Base-by-base conservation (phyloP, 2,888 invertebrate genomes). In the Epirrhoe tristata region DNA sequence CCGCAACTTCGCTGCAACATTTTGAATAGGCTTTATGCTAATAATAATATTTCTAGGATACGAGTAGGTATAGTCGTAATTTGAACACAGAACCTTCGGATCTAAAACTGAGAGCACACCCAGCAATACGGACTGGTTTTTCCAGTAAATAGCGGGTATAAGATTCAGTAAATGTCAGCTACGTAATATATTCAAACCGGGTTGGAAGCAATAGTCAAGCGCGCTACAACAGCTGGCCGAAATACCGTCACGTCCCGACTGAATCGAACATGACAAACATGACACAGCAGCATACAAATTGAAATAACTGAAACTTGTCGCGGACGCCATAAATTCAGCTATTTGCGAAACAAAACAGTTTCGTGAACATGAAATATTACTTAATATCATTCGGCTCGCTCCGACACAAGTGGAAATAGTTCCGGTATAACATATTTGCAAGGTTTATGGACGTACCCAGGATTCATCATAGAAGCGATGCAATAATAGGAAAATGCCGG, bases 281-380 rank as follows among this genome's bases (percentile, higher is more conserved):
- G 63, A 59, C 32, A 58, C 59, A 64, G 24, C 61, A 54, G 68
- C 64, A 66, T 69, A 74, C 74, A 72, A 77, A 79, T 79, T 79
- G 76, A 79, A 76, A 78, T 78, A 79, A 76, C 73, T 71, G 71
- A 72, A 73, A 77, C 72, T 77, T 76, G 77, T 79, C 75, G 71
- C 57, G 76, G 70, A 69, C 69, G 74, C 75, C 74, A 76, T 80
- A 76, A 77, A 80, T 80, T 78, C 70, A 66, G 71, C 72, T 75
- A 79, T 78, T 75, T 78, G 76, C 70, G 73, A 74, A 78, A 80
- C 79, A 80, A 77, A 79, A 77, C 77, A 74, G 69, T 72, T 67
- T 59, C 65, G 67, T 57, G 70, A 71, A 76, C 80, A 79, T 79
- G 78, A 80, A 74, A 74, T 80, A 80, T 78, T 75, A 75, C 74